phyloP scores from a whole-genome alignment of 1,140 invertebrate species.

The Bombus superbus region DNA sequence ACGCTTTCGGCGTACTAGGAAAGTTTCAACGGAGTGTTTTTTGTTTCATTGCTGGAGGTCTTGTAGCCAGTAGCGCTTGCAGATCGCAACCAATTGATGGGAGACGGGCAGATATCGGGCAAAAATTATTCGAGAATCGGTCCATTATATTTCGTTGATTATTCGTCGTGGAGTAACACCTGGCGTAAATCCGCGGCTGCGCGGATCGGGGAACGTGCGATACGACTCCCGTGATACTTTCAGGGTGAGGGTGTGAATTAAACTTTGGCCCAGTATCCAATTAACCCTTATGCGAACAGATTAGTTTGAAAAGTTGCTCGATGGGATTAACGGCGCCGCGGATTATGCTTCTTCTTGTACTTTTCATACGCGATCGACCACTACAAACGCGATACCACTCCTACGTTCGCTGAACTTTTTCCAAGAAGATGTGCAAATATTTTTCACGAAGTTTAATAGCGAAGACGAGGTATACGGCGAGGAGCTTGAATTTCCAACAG shows the following conservation, averaged over 20 bases:
- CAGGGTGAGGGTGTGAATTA: slow-evolving; percentile 71
- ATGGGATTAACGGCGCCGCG: slow-evolving; percentile 1
- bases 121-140: neutral
- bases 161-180: slow-evolving; percentile 63
- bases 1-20: neutral
- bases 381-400: neutral
- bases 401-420: neutral
- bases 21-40: neutral
- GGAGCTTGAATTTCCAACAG: neutral
- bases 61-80: neutral
- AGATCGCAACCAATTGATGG: neutral
- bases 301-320: slow-evolving; percentile 27
- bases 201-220: slow-evolving; percentile 50
- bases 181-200: slow-evolving; percentile 75
- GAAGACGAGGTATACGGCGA: neutral
- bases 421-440: neutral
- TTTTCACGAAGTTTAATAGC: neutral
- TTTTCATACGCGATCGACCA: neutral
- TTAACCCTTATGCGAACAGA: slow-evolving; percentile 64
- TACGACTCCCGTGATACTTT: slow-evolving; percentile 63
- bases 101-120: neutral
- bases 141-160: neutral
- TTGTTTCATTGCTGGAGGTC: neutral
- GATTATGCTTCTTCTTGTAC: neutral
- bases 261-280: slow-evolving; percentile 75